Percentiles rank a stretch among this genome's conserved stretches.
phyloP scores from a whole-genome alignment of 1,140 invertebrate species.

The Tigriopus japonicus region DNA sequence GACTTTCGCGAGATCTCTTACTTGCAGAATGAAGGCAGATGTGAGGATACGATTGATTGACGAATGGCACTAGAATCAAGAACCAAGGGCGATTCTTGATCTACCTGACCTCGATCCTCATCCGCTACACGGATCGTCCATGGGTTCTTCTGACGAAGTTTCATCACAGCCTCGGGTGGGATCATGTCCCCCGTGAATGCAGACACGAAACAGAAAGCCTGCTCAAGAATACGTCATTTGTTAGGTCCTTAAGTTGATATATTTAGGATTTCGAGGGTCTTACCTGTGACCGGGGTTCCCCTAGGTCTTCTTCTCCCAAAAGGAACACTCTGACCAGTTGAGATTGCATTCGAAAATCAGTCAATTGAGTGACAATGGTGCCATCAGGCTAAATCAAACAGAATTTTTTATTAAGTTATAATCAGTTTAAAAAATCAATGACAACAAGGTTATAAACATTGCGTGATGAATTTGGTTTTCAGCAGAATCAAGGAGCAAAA shows the following conservation, averaged over 20 bases:
- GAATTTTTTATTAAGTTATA: no score
- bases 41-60: not conserved
- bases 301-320: slow-evolving; percentile 2
- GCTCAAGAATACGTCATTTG: not conserved
- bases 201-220: slow-evolving; percentile 8
- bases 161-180: slow-evolving; percentile 10
- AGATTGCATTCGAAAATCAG: slow-evolving; percentile 3
- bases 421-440: no score
- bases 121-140: slow-evolving; percentile 7
- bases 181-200: slow-evolving; percentile 2
- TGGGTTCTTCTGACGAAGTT: slow-evolving; percentile 12
- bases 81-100: not conserved
- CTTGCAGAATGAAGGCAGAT: slow-evolving; percentile 19
- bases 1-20: no score
- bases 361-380: not conserved
- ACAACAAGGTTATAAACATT: no score
- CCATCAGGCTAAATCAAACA: not conserved
- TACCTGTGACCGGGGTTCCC: not conserved
- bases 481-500: no score
- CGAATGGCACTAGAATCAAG: not conserved
- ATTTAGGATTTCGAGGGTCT: no score
- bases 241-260: no score
- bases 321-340: not conserved
- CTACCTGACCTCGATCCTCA: slow-evolving; percentile 1
- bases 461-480: no score